These are phyloP conservation scores for Salvelinus namaycush DNA, from an alignment of 2,113 vertebrate species.

Conservation along the genomic window DNA sequence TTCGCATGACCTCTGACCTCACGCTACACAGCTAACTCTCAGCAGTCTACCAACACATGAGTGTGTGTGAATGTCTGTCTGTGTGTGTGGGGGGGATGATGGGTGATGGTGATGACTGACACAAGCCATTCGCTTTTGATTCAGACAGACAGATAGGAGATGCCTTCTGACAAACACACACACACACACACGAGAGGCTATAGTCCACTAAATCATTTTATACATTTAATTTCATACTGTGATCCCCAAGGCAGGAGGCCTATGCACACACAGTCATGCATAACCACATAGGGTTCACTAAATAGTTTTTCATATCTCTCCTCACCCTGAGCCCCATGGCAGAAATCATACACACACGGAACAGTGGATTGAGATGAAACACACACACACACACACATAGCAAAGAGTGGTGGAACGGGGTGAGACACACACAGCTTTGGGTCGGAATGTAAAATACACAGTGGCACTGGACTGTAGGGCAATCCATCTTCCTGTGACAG, in stretches of 20 bases:
- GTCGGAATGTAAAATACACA: slow-evolving; percentile 37
- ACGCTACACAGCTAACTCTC: not conserved
- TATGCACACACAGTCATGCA: not conserved
- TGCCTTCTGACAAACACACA: slow-evolving; percentile 18
- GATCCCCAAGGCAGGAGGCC: not conserved
- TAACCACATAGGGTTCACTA: not conserved
- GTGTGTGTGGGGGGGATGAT: no score
- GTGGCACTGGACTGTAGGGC: slow-evolving; percentile 42
- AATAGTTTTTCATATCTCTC: not conserved
- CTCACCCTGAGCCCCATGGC: not conserved
- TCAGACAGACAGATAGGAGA: not conserved
- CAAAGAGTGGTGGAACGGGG: not conserved
- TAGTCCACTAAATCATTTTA: not conserved
- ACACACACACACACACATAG: not conserved
- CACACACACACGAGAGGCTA: not conserved
- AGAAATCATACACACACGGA: not conserved
- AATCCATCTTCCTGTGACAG: slow-evolving; percentile 68
- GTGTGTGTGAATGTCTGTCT: not conserved
- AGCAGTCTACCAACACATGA: no score
- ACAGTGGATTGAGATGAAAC: no score
- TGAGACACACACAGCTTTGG: slow-evolving; percentile 6
- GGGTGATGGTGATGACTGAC: not conserved
- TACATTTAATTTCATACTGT: not conserved
- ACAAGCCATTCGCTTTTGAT: not conserved
- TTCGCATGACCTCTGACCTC: slow-evolving; percentile 39